Base-by-base conservation (phyloP, 2,888 invertebrate genomes). In the Leptothorax acervorum region DNA sequence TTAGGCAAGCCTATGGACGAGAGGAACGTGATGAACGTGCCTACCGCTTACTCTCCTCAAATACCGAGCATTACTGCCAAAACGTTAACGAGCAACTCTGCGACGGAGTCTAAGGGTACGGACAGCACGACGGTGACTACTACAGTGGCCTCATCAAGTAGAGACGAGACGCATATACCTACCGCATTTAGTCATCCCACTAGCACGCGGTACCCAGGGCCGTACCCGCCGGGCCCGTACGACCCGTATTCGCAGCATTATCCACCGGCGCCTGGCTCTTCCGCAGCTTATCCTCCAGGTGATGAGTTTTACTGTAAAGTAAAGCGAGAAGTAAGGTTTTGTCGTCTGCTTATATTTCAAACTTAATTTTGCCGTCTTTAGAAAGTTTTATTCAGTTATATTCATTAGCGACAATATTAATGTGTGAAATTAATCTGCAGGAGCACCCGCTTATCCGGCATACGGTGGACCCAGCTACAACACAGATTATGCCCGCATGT, bases 211-310 rank as follows among this genome's bases (percentile, higher is more conserved):
- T 93, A 93, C 76, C 93, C 93, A 45, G 93, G 92, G 6, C 93
- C 94, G 5, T 95, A 95, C 90, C 94, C 95, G 4, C 94, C 95
- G 1, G 92, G 92, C 23, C 94, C 94, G 12, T 95, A 95, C 28
- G 95, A 95, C 84, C 94, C 94, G 28, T 95, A 95, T 63, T 88
- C 94, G 31, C 95, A 95, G 75, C 95, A 95, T 86, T 95, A 95
- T 87, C 93, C 94, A 78, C 93, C 94, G 12, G 92, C 93, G 31
- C 93, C 94, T 53, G 93, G 92, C 18, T 92, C 94, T 31, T 92
- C 94, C 11, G 92, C 94, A 57, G 92, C 93, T 90, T 95, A 95
- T 90, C 93, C 95, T 78, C 92, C 95, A 62, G 90, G 90, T 91
- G 93, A 94, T 95, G 86, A 90, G 92, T 92, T 79, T 45, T 51